Evolutionary conservation across 2,113 vertebrate genomes (phyloP), one percentile per base, ranked within the genome.

Genomic region (Labeo rohita): DNA sequence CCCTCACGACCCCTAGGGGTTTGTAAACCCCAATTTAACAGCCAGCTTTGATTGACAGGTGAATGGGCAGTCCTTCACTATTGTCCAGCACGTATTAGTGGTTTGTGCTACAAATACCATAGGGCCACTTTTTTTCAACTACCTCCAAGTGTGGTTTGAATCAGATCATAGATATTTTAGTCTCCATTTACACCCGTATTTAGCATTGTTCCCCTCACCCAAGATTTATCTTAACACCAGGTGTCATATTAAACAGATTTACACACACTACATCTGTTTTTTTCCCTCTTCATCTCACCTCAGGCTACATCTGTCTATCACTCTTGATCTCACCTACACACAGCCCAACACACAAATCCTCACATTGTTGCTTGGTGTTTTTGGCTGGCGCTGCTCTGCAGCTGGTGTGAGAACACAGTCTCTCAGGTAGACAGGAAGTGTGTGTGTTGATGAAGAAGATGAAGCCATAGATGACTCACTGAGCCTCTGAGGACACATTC

Each of bases 311-410:
- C 43, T 50, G 75, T 82, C 85, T 80, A 73, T 50, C n/a, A 85
- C 87, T 63, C 54, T 83, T 85, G 49, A 23, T 82, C 88, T 85
- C 84, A 80, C 73, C 50, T 61, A 87, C 59, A 61, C 73, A 86
- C 83, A 86, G 72, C 84, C 50, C 82, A 74, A 85, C 77, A 28
- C 72, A 87, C 80, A 86, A 43, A 87, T 85, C 16, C 84, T 80
- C 59, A 84, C 78, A 77, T 75, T 45, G 68, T 75, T 74, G 82
- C 54, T 87, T 76, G 34, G 75, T 72, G 87, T 90, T 76, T 88
- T 90, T 89, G 84, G 86, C 87, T 85, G 66, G 70, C 80, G 91
- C 89, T 70, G 43, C 85, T 18, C 47, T 88, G 83, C 43, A 87
- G 88, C 88, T 92, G 88, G 63, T 84, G 66, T 83, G 50, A 78